Base-by-base conservation (phyloP, 2,888 invertebrate species). In the Dasypogon diadema region DNA sequence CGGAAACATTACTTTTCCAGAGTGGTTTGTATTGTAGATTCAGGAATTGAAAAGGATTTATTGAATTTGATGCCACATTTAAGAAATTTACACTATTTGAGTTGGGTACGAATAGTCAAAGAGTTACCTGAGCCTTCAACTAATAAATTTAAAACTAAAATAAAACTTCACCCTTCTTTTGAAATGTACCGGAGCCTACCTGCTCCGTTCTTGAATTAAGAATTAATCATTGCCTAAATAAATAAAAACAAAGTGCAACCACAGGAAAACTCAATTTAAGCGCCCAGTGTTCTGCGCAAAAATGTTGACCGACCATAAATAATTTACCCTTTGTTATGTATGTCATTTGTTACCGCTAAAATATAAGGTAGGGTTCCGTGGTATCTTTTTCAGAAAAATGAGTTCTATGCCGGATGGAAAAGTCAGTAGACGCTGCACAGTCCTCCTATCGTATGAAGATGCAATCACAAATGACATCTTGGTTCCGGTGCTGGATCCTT, bases 401-500 rank as follows among this genome's bases (percentile, higher is more conserved):
- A 46, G 46, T 48, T 16, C 21, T 48, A 24, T 24, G 2, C 46
- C n/a, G 65, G 5, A 65, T 24, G 18, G n/a, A 48, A 65, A 42
- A 46, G 46, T 1, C n/a, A 24, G 16, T 24, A 5, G 21, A 24
- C 34, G 16, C 70, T 70, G 51, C 70, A 26, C 30, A 70, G 30
- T 30, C 54, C 8, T 21, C 34, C 18, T n/a, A 18, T 21, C 51
- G 30, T 14, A 70, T 54, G 54, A 70, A 54, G 70, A 54, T 70
- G 70, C 70, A 70, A 70, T 70, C 70, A 54, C 21, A 65, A 54
- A 54, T 70, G 34, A 70, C 70, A 70, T 70, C 54, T 70, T 70
- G 70, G 14, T 70, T 54, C 70, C 54, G 54, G 18, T 12, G 0
- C 34, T 4, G 30, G 26, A 24, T 70, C 14, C 12, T 6, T 54